These are phyloP conservation scores for Uropsilus gracilis DNA, from an alignment of 2,113 vertebrate genomes.

Conservation along the genomic window DNA sequence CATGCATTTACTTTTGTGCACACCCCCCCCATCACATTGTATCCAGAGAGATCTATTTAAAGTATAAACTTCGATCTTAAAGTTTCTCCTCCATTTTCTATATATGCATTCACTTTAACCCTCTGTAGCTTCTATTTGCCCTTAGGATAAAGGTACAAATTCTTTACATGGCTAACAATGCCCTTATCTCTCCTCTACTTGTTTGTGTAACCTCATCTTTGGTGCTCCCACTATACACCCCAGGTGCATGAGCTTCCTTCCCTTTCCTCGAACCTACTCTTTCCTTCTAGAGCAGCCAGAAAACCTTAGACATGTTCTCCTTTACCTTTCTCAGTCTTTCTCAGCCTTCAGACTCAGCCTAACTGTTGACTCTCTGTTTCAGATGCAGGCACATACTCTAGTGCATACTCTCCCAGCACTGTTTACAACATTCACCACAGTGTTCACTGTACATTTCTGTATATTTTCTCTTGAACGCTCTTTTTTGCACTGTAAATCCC, in stretches of 20 bases:
- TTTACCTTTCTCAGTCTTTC: not conserved
- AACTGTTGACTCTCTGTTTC: not conserved
- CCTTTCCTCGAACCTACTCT: not conserved
- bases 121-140: not conserved
- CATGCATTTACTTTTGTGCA: not conserved
- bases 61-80: not conserved
- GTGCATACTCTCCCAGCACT: fast-evolving
- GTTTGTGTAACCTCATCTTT: not conserved
- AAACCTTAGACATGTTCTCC: not conserved
- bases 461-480: not conserved
- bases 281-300: not conserved
- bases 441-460: not conserved
- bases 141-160: not conserved
- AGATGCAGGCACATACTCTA: not conserved
- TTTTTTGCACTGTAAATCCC: not conserved
- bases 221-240: not conserved
- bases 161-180: not conserved
- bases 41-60: not conserved
- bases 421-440: fast-evolving
- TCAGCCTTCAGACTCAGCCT: not conserved
- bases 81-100: not conserved
- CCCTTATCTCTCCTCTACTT: not conserved
- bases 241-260: not conserved
- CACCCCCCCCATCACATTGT: not conserved
- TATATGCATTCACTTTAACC: not conserved